Evolutionary conservation across 2,888 invertebrate genomes (phyloP).

Genomic region (Leucoma salicis): DNA sequence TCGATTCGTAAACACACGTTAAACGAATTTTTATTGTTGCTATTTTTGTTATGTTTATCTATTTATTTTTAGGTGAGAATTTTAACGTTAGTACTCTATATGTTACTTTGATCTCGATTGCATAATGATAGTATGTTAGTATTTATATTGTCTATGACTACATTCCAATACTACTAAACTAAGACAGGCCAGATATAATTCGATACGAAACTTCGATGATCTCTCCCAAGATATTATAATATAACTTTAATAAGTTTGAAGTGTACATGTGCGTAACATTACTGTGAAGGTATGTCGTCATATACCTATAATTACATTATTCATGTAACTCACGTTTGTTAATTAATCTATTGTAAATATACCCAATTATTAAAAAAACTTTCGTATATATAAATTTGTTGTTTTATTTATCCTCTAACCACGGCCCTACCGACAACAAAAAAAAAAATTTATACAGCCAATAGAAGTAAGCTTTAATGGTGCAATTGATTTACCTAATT

Average conservation of each 20-base stretch:
- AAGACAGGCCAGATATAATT: conserved; percentile 29
- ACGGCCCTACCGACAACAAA: too few species aligned
- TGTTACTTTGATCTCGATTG: conserved; percentile 31
- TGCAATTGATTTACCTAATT: too few species aligned
- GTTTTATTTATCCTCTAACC: conserved; percentile 47
- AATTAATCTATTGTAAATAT: conserved; percentile 80
- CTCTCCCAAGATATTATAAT: conserved; percentile 45
- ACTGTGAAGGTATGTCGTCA: conserved; percentile 45
- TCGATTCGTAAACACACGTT: conserved; percentile 20
- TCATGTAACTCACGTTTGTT: conserved; percentile 80
- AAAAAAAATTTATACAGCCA: too few species aligned
- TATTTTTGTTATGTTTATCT: conserved; percentile 16
- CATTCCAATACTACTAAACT: conserved; percentile 49
- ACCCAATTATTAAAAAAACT: conserved; percentile 80
- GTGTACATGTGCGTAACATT: conserved; percentile 56
- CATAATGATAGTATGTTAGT: conserved; percentile 23
- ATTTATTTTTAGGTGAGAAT: conserved; percentile 12
- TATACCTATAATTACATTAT: conserved; percentile 62
- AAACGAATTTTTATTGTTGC: conserved; percentile 14
- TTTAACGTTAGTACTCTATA: conserved; percentile 8
- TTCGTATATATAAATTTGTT: conserved; percentile 66
- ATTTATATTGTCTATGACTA: conserved; percentile 40
- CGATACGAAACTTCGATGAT: conserved; percentile 45
- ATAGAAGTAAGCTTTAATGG: too few species aligned
- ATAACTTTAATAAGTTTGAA: conserved; percentile 52